Evolutionary conservation across 2,888 invertebrate genomes (phyloP).

Genomic region (Leptopterna dolabrata): DNA sequence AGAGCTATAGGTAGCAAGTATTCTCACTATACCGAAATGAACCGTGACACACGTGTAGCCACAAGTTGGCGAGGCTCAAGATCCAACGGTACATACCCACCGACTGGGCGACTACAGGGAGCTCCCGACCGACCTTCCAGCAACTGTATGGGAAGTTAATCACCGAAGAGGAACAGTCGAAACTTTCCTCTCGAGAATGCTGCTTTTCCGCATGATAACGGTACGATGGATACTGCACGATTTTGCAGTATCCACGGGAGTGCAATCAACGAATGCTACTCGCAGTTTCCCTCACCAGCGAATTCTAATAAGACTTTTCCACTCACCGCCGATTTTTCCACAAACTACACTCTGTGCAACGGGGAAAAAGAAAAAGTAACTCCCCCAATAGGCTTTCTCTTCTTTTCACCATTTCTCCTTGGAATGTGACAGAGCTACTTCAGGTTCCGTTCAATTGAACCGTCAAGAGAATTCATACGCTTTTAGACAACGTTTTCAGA

Average conservation of each 20-base stretch:
- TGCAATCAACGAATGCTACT: neutral
- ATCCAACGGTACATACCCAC: neutral
- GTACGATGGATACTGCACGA: neutral
- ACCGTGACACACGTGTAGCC: neutral
- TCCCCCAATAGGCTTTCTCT: neutral
- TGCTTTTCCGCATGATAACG: neutral
- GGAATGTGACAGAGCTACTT: neutral
- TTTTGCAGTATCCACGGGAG: neutral
- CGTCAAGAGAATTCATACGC: neutral
- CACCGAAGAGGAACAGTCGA: neutral
- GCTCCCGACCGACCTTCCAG: neutral
- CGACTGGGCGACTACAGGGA: neutral
- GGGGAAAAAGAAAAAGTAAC: neutral
- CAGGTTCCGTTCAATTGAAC: neutral
- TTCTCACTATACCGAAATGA: neutral
- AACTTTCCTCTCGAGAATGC: neutral
- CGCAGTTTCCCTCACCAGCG: too few relatives aligned
- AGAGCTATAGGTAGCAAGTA: neutral
- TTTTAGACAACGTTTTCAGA: neutral
- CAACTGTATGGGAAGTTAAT: neutral
- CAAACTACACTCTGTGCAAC: neutral
- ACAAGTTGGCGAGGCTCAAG: neutral
- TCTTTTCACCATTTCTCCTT: neutral
- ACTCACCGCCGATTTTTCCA: neutral
- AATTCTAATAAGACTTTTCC: neutral